A percentile compares a stretch with the other conserved stretches of the same genome.
phyloP scores from a whole-genome alignment of 2,888 invertebrate species.

The Tupiocoris notatus region DNA sequence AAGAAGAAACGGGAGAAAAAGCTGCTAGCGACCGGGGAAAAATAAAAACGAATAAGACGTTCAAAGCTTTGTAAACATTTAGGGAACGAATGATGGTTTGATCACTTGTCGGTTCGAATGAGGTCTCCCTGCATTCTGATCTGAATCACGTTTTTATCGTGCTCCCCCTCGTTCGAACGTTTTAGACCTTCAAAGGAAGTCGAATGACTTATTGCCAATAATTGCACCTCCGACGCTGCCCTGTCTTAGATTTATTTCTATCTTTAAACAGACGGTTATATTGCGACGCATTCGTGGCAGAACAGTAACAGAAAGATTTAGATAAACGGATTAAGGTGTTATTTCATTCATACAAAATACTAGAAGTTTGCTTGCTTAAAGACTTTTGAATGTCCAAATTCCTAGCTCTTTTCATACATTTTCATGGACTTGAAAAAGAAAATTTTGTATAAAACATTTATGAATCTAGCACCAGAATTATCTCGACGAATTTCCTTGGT shows the following conservation, averaged over 20 bases:
- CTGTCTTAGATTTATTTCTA: too few species aligned
- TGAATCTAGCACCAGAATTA: too few species aligned
- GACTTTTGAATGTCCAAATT: too few species aligned
- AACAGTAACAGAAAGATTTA: too few species aligned
- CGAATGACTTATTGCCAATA: not conserved
- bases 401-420: too few species aligned
- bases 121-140: not conserved
- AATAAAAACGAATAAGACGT: not conserved
- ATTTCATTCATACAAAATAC: not conserved
- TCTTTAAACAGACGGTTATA: not conserved
- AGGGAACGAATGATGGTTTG: not conserved
- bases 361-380: not conserved
- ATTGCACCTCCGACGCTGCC: too few species aligned
- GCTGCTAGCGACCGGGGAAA: not conserved
- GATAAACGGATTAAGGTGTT: too few species aligned
- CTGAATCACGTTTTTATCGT: not conserved
- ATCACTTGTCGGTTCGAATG: not conserved
- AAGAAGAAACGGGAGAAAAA: not conserved
- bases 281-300: too few species aligned
- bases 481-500: too few species aligned
- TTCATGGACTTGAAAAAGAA: too few species aligned
- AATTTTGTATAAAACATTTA: too few species aligned
- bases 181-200: not conserved
- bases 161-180: not conserved
- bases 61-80: not conserved